Evolutionary conservation across 1,140 invertebrate genomes (phyloP).

Genomic region (Platyscapa corneri): DNA sequence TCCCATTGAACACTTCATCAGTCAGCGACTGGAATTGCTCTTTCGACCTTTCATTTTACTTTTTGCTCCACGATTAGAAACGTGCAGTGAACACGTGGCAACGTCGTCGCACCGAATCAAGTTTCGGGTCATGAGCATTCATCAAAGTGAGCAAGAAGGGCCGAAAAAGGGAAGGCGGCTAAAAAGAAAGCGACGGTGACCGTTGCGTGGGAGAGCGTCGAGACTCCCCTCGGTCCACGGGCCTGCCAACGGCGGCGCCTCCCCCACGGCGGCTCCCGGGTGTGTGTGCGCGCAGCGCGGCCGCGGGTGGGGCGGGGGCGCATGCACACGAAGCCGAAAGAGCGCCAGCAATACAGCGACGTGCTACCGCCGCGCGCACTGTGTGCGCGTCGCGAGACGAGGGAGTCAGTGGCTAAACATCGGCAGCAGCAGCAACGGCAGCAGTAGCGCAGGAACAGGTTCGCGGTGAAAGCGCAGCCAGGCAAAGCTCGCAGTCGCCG

Average conservation of each 20-base stretch:
- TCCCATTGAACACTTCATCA: too few species aligned
- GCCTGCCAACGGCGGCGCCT: neutral
- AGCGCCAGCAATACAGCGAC: neutral
- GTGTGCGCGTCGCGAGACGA: slow-evolving; percentile 1
- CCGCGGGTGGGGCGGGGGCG: neutral
- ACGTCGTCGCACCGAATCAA: too few species aligned
- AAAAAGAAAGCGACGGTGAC: neutral
- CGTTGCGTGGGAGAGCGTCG: neutral
- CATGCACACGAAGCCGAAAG: neutral
- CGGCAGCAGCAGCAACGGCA: neutral
- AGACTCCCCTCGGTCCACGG: neutral
- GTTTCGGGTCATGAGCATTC: too few species aligned
- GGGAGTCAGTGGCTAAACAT: neutral
- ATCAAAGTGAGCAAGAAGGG: too few species aligned
- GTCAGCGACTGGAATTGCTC: too few species aligned
- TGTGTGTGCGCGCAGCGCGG: neutral
- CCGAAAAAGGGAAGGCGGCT: too few species aligned
- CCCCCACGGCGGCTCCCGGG: neutral
- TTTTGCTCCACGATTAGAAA: too few species aligned
- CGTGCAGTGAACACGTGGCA: too few species aligned
- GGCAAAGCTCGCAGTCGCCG: neutral
- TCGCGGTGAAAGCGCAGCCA: neutral
- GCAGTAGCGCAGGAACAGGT: neutral
- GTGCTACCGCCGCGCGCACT: neutral
- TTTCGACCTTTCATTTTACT: too few species aligned